phyloP scores from a whole-genome alignment of 2,797 vertebrate genomes.

The Rhinogobio ventralis region DNA sequence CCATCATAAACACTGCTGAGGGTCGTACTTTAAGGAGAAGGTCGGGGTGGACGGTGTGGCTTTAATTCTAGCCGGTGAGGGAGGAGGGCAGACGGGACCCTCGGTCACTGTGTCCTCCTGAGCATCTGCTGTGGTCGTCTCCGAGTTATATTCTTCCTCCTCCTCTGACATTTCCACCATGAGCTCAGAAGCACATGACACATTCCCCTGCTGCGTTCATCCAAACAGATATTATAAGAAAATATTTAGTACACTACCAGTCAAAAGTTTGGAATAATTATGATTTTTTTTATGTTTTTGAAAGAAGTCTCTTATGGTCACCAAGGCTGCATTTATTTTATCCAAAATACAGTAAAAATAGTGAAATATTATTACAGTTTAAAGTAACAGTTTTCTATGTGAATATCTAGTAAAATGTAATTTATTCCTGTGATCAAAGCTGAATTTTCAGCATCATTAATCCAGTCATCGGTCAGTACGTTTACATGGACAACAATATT shows the following conservation, averaged over 20 bases:
- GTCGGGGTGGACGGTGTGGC: slow-evolving; percentile 63
- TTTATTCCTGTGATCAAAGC: neutral
- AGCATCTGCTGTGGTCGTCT: slow-evolving; percentile 45
- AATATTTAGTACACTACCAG: neutral
- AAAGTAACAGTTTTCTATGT: neutral
- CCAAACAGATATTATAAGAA: neutral
- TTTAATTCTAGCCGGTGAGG: slow-evolving; percentile 59
- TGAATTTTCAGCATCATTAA: neutral
- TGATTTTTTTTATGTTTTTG: neutral
- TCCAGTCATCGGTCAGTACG: too few species aligned
- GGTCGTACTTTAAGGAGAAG: slow-evolving; percentile 74
- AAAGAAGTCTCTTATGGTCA: neutral
- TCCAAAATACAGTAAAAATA: too few species aligned
- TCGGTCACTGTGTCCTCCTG: slow-evolving; percentile 51
- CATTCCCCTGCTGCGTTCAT: slow-evolving; percentile 61
- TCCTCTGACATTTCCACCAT: slow-evolving; percentile 50
- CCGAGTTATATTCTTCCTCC: slow-evolving; percentile 32
- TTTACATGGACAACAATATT: too few species aligned
- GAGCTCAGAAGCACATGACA: slow-evolving; percentile 21
- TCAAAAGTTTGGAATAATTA: neutral
- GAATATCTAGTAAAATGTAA: neutral
- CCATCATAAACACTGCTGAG: neutral
- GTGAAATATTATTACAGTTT: neutral
- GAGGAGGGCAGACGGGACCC: slow-evolving; percentile 30
- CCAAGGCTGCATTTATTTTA: too few species aligned